Base-by-base conservation (phyloP, 2,113 vertebrate species). In the Erpornis zantholeuca region DNA sequence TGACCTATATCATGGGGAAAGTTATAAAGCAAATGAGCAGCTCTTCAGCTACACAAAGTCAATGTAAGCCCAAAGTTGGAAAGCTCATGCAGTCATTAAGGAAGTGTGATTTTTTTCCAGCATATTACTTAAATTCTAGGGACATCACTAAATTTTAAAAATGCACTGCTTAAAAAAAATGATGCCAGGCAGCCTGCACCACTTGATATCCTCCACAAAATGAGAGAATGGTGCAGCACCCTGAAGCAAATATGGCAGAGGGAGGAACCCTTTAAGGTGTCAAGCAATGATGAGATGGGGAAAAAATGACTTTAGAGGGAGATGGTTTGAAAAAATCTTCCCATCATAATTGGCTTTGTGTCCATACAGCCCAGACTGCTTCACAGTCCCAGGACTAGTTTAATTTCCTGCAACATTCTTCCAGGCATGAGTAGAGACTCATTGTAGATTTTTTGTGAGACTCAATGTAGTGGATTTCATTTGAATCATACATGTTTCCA, bases 41-140 rank as follows among this genome's bases (percentile, higher is more conserved):
- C 73, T 44, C n/a, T 80, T 82, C 36, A 77, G 15, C 31, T 65
- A 17, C 33, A 57, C 33, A 75, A 88, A 86, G 86, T 64, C 64
- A 35, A 5, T 36, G 2, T 31, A 76, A 82, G 36, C 21, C 68
- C 72, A 33, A 78, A 79, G 19, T 1, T 42, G 31, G 28, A 68
- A 65, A 91, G 25, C 7, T 84, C 23, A 45, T 31, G 17, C 5
- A 81, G 28, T 36, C 81, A 75, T 56, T 89, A 89, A 65, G 14
- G 25, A 77, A 88, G 17, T 1, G 0, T 2, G 18, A 23, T 22
- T 22, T 4, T 91, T 59, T 35, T n/a, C 23, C 0, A 3, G 7
- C 6, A 38, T 64, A 33, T 40, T 64, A 56, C 15, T 17, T 49
- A 68, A 64, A 82, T 82, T 87, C 15, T 22, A 71, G 28, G 11